Base-by-base conservation (phyloP, 2,113 vertebrate species). In the Butastur rufipennis region DNA sequence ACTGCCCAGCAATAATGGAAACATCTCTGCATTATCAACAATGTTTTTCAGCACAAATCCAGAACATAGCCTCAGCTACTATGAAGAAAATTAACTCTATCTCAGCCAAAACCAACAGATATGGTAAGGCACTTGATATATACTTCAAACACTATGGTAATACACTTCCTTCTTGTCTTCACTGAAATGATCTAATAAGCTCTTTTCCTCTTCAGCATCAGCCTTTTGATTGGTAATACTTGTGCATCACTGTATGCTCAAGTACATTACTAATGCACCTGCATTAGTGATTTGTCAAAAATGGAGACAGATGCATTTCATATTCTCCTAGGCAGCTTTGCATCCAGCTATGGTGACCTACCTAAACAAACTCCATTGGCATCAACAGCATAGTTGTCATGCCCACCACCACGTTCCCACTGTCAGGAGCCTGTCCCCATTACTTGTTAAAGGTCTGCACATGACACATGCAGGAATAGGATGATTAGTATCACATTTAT, bases 341-440 rank as follows among this genome's bases (percentile, higher is more conserved):
- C 25, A 11, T 23, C 23, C 1, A 0, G 6, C 22, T 72, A 6
- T 19, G 36, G 31, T 11, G 38, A 72, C 29, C 38, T n/a, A n/a
- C 38, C 66, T 27, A 53, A 40, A 36, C 21, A 81, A 65, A 29
- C 31, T 53, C 31, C 45, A 11, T 1, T 23, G 50, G 12, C 31
- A 61, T 18, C 23, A 36, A 10, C 25, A 72, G 15, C 1, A 0
- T 3, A 40, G 61, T 2, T 50, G 25, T 16, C 8, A 22, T 11
- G 40, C 23, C 59, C 38, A 70, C 11, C 21, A 9, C 53, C 29
- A 19, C 2, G 19, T 16, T 56, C 6, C 47, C 25, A 9, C 52
- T 47, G 19, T 1, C 59, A 59, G 53, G 34, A 50, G 43, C 20
- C 32, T 43, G 38, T 65, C n/a, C n/a, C 2, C 0, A 14, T 12